Percentiles rank a stretch among this genome's conserved stretches.
Conservation (phyloP, 2,888 invertebrate genomes). For the Spisula solida region DNA sequence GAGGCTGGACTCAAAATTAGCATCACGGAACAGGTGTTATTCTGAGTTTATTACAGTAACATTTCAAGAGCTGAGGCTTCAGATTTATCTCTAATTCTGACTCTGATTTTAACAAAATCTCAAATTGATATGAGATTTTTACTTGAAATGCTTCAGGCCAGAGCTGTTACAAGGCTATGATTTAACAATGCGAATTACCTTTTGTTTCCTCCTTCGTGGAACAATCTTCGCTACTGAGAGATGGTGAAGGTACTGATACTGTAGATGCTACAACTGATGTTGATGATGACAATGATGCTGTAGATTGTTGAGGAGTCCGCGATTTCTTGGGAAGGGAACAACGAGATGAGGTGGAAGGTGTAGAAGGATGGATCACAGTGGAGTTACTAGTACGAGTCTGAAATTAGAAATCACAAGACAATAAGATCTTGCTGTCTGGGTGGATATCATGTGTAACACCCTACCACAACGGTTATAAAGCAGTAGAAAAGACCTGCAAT, state of each 20-base stretch:
- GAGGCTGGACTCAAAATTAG: too few species aligned
- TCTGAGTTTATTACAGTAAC: too few species aligned
- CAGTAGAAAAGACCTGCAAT: too few species aligned
- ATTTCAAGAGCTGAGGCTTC: too few species aligned
- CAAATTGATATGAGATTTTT: too few species aligned
- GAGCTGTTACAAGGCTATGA: too few species aligned
- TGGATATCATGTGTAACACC: not conserved
- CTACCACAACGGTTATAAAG: too few species aligned
- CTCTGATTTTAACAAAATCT: too few species aligned
- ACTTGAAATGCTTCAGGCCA: too few species aligned
- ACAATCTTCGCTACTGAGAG: not conserved
- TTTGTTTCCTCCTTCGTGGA: slow-evolving; percentile 13
- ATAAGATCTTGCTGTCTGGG: not conserved
- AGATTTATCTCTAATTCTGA: too few species aligned
- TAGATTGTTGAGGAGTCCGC: slow-evolving; percentile 17
- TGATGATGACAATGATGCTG: slow-evolving; percentile 33
- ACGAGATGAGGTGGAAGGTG: slow-evolving; percentile 38
- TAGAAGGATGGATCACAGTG: slow-evolving; percentile 31
- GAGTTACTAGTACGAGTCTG: slow-evolving; percentile 43
- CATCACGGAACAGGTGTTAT: too few species aligned
- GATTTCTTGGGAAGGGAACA: slow-evolving; percentile 40
- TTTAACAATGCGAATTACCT: not conserved
- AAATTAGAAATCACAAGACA: not conserved
- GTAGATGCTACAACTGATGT: slow-evolving; percentile 15
- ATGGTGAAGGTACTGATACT: slow-evolving; percentile 12